Conservation (phyloP, 2,888 invertebrate genomes). For the Ennomos erosarius region DNA sequence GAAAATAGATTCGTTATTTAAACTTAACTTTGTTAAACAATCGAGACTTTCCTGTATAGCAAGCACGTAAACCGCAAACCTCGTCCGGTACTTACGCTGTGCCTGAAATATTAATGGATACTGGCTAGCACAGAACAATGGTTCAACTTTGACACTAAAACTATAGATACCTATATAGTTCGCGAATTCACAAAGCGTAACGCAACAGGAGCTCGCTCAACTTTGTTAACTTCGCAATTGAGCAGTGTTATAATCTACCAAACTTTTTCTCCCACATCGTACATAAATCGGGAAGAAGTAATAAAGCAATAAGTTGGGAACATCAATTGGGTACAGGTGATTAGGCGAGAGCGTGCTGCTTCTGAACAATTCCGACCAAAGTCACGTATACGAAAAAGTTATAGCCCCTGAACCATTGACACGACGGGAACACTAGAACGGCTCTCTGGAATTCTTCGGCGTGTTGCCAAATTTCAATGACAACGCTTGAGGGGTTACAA, state of each 20-base stretch:
- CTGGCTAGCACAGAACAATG: too few species aligned
- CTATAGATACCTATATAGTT: too few species aligned
- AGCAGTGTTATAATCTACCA: constrained; percentile 20
- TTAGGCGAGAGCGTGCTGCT: constrained; percentile 39
- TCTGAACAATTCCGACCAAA: constrained; percentile 46
- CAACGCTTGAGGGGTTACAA: constrained; percentile 46
- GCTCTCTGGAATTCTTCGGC: constrained; percentile 47
- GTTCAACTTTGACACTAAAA: too few species aligned
- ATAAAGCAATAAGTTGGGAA: constrained; percentile 44
- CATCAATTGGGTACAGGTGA: constrained; percentile 41
- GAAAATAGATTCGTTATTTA: too few species aligned
- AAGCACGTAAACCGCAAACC: too few species aligned
- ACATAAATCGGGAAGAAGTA: constrained; percentile 38
- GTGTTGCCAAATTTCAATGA: constrained; percentile 61
- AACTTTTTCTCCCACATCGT: constrained; percentile 28
- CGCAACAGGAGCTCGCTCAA: constrained; percentile 1
- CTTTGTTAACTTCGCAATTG: constrained; percentile 5
- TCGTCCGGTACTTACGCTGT: too few species aligned
- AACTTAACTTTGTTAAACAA: too few species aligned
- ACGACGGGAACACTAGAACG: constrained; percentile 45
- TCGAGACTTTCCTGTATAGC: too few species aligned
- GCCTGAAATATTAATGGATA: too few species aligned
- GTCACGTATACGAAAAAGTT: constrained; percentile 50
- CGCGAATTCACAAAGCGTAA: too few species aligned
- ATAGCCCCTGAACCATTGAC: constrained; percentile 57